Base-by-base conservation (phyloP, 2,888 invertebrate species). In the Hypercompe scribonia region DNA sequence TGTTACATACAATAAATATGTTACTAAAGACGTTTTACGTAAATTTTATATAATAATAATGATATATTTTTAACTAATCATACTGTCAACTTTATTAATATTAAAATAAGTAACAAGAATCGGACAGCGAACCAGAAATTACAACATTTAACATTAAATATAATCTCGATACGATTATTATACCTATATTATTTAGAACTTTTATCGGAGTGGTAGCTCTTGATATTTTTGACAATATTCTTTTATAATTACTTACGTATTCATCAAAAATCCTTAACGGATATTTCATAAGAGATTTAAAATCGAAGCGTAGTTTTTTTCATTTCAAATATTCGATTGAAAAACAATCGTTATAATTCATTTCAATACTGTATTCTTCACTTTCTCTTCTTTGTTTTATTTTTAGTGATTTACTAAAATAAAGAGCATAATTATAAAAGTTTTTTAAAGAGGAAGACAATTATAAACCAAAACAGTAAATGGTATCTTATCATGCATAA, bases 201-300 rank as follows among this genome's bases (percentile, higher is more conserved):
- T 85, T 87, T 74, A 84, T 82, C 84, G 84, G 87, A 90, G 93
- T 94, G 93, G 93, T 82, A 87, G 88, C 83, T 74, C 28, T 71
- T 74, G 86, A 72, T 82, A 76, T 78, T 81, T 80, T 72, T 79
- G 71, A 78, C 67, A 73, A 42, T 66, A 74, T 78, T 78, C 70
- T 83, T 83, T 73, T 63, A 80, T 54, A 70, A n/a, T 65, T 78
- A 84, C 85, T 89, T 91, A 92, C 90, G 89, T 90, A 91, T 90
- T 87, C 81, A 87, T 86, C 85, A 88, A 87, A 86, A 87, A 81
- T 82, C 79, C 90, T 89, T 90, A 90, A 69, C 77, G 81, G 85
- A 87, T 91, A 91, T 87, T 81, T 94, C 94, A 94, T 94, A 94
- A 94, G 94, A 93, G 90, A 90, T 85, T 86, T 87, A 90, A 90